Evolutionary conservation across 1,140 invertebrate genomes (phyloP), one percentile per base, ranked within the genome.

Genomic region (Stegodyphus dumicola): DNA sequence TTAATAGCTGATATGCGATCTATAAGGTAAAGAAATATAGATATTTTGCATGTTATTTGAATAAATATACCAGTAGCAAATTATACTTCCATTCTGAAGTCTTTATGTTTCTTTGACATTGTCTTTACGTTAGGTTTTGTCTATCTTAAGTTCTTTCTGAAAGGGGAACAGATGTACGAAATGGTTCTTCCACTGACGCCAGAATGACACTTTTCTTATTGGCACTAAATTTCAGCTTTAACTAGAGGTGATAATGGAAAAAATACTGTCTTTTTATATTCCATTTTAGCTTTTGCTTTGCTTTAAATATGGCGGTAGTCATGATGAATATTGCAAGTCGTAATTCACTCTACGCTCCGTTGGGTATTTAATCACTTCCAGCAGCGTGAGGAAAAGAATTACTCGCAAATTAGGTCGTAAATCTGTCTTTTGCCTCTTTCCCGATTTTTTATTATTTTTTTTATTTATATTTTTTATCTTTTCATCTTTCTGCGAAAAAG

Each of bases 311-410:
- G 71, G 54, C 15, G 13, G n/a, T 51, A 64, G 18, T 71, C 54
- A 56, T 74, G 79, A 83, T 76, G 64, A 76, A 76, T 84, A 69
- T 75, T 74, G 56, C 60, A 18, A 67, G 56, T 75, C 80, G 80
- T 84, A 84, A 84, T 49, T 84, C 80, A 84, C 53, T 75, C 15
- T 75, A 15, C 49, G 17, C 73, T 67, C 18, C 81, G 2, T 48
- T 69, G 81, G n/a, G 60, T 69, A 84, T 84, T 84, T 84, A 78
- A 69, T 84, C 81, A 84, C 81, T 84, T 84, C 80, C 73, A 81
- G 64, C 69, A 79, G 66, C 18, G 15, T 53, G 13, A 69, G 49
- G 65, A 84, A 73, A 81, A 74, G 80, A 74, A 81, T 74, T 74
- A 74, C 71, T 74, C 56, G 71, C 71, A 84, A 84, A 84, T 84